A percentile compares a stretch with the other conserved stretches of the same genome.
These are phyloP conservation scores for Siniperca knerii DNA, from an alignment of 2,113 vertebrate genomes.

Conservation along the genomic window DNA sequence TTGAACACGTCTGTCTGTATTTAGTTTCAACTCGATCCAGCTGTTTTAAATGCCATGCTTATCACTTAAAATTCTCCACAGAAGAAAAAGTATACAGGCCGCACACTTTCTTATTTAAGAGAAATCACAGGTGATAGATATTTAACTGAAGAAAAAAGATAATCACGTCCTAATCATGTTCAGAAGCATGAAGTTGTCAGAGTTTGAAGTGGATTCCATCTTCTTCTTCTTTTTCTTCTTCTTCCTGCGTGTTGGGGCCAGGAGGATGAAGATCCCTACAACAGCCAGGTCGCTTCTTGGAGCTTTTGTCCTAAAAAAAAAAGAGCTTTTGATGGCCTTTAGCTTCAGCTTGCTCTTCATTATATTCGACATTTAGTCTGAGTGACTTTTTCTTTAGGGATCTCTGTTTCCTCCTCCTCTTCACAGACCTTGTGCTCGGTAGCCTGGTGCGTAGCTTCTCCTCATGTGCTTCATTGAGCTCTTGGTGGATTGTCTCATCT, in stretches of 20 bases:
- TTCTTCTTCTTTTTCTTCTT: neutral
- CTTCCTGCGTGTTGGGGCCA: neutral
- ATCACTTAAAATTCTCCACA: slow-evolving; percentile 19
- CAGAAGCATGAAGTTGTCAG: neutral
- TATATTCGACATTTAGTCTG: neutral
- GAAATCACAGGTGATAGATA: neutral
- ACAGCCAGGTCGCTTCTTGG: neutral
- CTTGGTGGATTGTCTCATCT: slow-evolving; percentile 23
- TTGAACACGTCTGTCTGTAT: slow-evolving; percentile 58
- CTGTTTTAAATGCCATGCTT: slow-evolving; percentile 41
- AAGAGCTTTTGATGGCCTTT: neutral
- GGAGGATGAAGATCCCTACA: neutral
- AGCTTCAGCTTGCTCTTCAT: neutral
- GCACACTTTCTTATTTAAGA: slow-evolving; percentile 23
- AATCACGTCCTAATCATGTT: neutral
- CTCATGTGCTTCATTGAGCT: slow-evolving; percentile 17
- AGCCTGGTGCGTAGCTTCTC: slow-evolving; percentile 3
- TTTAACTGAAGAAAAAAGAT: slow-evolving; percentile 5
- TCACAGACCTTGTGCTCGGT: slow-evolving; percentile 1
- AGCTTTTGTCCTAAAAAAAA: neutral
- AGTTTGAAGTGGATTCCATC: neutral
- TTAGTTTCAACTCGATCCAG: slow-evolving; percentile 34
- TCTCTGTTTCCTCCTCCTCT: slow-evolving; percentile 4
- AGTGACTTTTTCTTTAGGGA: neutral
- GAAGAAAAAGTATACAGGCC: neutral